These are phyloP conservation scores for Stegodyphus mimosarum DNA, from an alignment of 1,140 invertebrate genomes.

Conservation along the genomic window DNA sequence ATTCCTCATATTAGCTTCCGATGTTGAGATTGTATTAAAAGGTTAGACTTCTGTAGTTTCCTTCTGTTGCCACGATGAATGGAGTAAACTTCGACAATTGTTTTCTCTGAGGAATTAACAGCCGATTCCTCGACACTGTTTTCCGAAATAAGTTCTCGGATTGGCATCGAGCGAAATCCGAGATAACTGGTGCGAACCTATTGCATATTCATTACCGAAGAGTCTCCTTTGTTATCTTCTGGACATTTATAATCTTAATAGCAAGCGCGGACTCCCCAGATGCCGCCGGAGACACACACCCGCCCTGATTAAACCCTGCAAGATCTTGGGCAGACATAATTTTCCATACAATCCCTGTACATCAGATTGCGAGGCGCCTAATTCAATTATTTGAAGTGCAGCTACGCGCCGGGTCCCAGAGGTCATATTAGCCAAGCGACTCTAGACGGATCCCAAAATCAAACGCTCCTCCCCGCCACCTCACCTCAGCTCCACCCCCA, in stretches of 20 bases:
- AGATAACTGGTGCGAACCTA: neutral
- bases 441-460: constrained; percentile 5
- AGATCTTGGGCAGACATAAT: neutral
- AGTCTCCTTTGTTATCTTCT: constrained; percentile 2
- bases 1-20: too few species aligned
- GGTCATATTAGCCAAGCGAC: constrained; percentile 45
- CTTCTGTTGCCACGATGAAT: too few species aligned
- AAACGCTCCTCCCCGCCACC: neutral
- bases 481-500: too few species aligned
- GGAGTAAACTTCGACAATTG: too few species aligned
- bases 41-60: too few species aligned
- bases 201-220: constrained; percentile 15
- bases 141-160: too few species aligned
- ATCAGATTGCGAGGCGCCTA: constrained; percentile 40
- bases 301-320: constrained; percentile 10
- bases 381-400: constrained; percentile 56
- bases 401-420: constrained; percentile 17
- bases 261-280: neutral
- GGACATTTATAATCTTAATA: constrained; percentile 27
- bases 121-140: too few species aligned
- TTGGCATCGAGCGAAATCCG: neutral
- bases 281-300: neutral
- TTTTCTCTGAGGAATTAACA: too few species aligned
- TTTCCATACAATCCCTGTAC: constrained; percentile 5
- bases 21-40: too few species aligned